Conservation (phyloP, 2,888 invertebrate genomes). For the Acronicta aceris region DNA sequence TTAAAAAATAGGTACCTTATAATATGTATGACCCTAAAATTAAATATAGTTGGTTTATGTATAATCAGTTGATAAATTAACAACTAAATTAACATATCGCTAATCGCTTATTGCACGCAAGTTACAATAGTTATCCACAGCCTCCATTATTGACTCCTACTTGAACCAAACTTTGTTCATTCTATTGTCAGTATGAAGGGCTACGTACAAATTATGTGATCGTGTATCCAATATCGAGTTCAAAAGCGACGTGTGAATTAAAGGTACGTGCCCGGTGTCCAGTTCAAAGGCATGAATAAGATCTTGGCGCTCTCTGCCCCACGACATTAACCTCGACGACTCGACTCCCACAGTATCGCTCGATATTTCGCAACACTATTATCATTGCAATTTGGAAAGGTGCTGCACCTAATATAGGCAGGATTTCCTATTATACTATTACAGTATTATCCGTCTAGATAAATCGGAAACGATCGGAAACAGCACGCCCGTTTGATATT, state of each 20-base stretch:
- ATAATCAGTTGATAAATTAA: constrained; percentile 8
- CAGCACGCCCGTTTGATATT: constrained; percentile 70
- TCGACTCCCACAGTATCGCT: constrained; percentile 61
- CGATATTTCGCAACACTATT: constrained; percentile 79
- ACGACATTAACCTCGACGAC: constrained; percentile 54
- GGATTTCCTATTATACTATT: constrained; percentile 78
- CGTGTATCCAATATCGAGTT: constrained; percentile 30
- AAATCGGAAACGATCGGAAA: constrained; percentile 79
- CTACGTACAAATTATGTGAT: constrained; percentile 19
- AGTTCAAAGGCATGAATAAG: constrained; percentile 49
- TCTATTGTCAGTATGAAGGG: constrained; percentile 15
- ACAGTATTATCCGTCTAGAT: constrained; percentile 69
- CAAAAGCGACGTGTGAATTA: constrained; percentile 47
- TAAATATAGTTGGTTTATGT: not conserved
- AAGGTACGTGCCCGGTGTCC: constrained; percentile 33
- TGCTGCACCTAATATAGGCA: constrained; percentile 71
- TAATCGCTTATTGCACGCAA: constrained; percentile 38
- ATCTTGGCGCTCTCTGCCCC: constrained; percentile 25
- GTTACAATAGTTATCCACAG: constrained; percentile 8
- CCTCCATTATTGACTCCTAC: constrained; percentile 19
- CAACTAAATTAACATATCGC: constrained; percentile 39
- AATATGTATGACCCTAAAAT: constrained; percentile 8
- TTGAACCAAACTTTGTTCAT: constrained; percentile 10
- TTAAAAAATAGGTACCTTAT: not conserved
- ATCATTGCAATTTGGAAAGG: constrained; percentile 82